Conservation (phyloP, 2,797 vertebrate species). For the Sarcoramphus papa region DNA sequence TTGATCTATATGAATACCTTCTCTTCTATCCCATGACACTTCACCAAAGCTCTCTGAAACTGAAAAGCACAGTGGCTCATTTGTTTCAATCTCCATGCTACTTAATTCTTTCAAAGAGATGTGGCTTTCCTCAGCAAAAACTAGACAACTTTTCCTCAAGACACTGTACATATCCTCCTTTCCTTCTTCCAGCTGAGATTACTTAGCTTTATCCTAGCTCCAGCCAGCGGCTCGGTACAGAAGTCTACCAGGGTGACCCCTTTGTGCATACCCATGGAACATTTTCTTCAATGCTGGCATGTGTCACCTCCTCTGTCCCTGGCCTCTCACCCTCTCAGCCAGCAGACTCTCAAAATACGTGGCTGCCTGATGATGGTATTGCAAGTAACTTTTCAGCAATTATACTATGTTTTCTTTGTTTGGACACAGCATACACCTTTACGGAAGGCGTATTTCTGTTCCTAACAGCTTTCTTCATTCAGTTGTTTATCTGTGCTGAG, state of each 20-base stretch:
- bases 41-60: neutral
- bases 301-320: neutral
- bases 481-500: neutral
- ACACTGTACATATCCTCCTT: neutral
- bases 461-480: neutral
- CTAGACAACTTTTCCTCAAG: neutral
- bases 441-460: neutral
- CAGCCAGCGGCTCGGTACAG: neutral
- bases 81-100: fast-evolving
- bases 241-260: neutral
- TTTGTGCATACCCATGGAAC: neutral
- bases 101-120: neutral
- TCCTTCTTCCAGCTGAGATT: neutral
- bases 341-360: neutral
- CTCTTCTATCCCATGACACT: neutral
- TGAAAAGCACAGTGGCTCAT: neutral
- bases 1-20: neutral
- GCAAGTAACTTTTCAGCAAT: neutral
- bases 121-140: neutral
- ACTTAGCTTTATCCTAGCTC: neutral
- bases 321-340: neutral
- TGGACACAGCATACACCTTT: neutral
- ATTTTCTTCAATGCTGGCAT: neutral
- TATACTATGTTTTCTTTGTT: neutral
- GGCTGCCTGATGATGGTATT: neutral